Conservation (phyloP, 2,888 invertebrate genomes). For the Eristalinus sepulchralis region DNA sequence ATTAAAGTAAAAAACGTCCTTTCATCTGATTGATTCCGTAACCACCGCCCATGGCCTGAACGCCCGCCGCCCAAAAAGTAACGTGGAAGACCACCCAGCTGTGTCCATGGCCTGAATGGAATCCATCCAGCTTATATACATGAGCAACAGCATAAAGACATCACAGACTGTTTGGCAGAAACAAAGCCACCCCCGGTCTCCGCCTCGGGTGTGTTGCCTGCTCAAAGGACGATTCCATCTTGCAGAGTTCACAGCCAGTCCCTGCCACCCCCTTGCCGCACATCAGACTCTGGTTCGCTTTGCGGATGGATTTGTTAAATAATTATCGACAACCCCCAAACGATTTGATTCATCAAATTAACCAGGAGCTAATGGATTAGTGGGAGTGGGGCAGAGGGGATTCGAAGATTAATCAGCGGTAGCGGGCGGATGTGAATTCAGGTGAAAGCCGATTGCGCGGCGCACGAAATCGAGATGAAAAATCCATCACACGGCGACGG, state of each 20-base stretch:
- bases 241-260: neutral
- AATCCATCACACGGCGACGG: neutral
- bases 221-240: constrained; percentile 18
- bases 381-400: too few relatives aligned
- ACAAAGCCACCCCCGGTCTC: constrained; percentile 40
- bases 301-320: neutral
- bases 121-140: constrained; percentile 46
- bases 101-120: constrained; percentile 13
- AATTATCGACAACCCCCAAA: neutral
- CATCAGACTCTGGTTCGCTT: neutral
- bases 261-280: neutral
- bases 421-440: neutral
- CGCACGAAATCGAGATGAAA: neutral
- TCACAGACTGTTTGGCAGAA: constrained; percentile 38
- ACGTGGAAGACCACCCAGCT: neutral
- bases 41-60: neutral
- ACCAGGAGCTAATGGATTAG: constrained; percentile 39
- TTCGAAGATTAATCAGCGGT: constrained; percentile 8
- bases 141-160: constrained; percentile 48
- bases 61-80: neutral
- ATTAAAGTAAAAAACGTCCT: constrained; percentile 34
- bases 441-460: neutral
- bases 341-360: neutral
- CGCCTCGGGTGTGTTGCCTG: constrained; percentile 22
- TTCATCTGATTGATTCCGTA: constrained; percentile 38